phyloP scores from a whole-genome alignment of 2,113 vertebrate genomes.

The Amblyopsis rosae region DNA sequence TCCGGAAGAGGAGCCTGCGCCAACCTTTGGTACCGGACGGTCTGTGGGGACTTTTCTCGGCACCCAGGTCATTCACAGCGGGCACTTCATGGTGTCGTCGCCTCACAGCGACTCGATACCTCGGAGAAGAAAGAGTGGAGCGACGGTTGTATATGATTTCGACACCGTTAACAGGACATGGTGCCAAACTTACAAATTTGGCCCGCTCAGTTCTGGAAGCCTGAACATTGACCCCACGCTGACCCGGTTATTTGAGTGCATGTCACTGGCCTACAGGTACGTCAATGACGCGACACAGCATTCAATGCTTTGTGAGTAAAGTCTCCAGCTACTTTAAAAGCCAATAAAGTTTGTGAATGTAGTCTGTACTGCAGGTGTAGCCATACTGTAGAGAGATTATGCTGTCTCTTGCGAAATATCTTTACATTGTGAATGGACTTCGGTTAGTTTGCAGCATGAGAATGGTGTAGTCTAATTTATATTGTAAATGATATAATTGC shows the following conservation, averaged over 20 bases:
- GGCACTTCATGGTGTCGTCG: slow-evolving; percentile 98
- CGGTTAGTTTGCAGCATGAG: slow-evolving; percentile 64
- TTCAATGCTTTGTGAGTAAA: not conserved
- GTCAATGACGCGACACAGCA: slow-evolving; percentile 6
- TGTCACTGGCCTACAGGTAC: slow-evolving; percentile 98
- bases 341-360: too few relatives aligned
- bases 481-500: too few relatives aligned
- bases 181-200: slow-evolving; percentile 76
- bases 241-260: slow-evolving; percentile 94
- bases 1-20: slow-evolving; percentile 61
- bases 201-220: slow-evolving; percentile 77
- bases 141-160: slow-evolving; percentile 63
- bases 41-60: slow-evolving; percentile 31
- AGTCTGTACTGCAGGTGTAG: not conserved
- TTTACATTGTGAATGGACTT: slow-evolving; percentile 66
- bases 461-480: not conserved
- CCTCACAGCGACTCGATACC: slow-evolving; percentile 86
- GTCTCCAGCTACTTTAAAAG: too few relatives aligned
- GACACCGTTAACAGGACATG: slow-evolving; percentile 74
- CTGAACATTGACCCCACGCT: slow-evolving; percentile 93
- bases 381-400: not conserved
- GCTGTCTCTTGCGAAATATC: slow-evolving; percentile 59
- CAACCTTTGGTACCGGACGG: slow-evolving; percentile 28
- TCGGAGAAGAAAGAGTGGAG: slow-evolving; percentile 72
- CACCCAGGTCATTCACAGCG: slow-evolving; percentile 94